Evolutionary conservation across 2,113 vertebrate genomes (phyloP), one percentile per base, ranked within the genome.

Genomic region (Melanotaenia duboulayi): DNA sequence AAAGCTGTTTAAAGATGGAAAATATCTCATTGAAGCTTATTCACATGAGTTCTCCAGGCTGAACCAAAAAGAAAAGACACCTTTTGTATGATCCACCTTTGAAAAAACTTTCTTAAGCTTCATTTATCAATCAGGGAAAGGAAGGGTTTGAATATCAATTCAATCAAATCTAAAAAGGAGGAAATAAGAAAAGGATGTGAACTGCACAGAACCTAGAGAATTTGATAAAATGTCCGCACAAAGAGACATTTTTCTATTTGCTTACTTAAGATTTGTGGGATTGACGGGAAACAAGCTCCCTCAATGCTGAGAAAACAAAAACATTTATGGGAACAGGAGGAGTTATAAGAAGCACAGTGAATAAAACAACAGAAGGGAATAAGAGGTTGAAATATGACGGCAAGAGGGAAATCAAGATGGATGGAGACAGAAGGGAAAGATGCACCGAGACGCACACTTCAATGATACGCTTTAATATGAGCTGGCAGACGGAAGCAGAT

Each of bases 401-500:
- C 35, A 7, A 51, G 81, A 70, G 4, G 40, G 60, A 64, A 58
- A 25, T 50, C 0, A 44, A 72, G 80, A 85, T 70, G 65, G 86
- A 82, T 71, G 73, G 50, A 56, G 74, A 80, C 78, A 72, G 65
- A 70, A 35, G 48, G 78, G 37, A 57, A 32, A 70, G 2, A 3
- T 50, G 17, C 25, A n/a, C 12, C 48, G 28, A 32, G 22, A 63
- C 25, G 71, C 49, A 63, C 54, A 37, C 50, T 16, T 40, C 1
- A 13, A 25, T 4, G 74, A 66, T 16, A 73, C n/a, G 60, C 78
- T 84, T 65, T 86, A 84, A 90, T 64, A 16, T 0, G 66, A 80
- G 83, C 1, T 81, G 89, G 83, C 84, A 82, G 80, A 78, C 86
- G 76, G 74, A 81, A 58, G 71, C 78, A 44, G 56, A 85, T 86